A percentile compares a stretch with the other conserved stretches of the same genome.
phyloP scores from a whole-genome alignment of 1,140 invertebrate genomes.

The Drosophila kanapiae region DNA sequence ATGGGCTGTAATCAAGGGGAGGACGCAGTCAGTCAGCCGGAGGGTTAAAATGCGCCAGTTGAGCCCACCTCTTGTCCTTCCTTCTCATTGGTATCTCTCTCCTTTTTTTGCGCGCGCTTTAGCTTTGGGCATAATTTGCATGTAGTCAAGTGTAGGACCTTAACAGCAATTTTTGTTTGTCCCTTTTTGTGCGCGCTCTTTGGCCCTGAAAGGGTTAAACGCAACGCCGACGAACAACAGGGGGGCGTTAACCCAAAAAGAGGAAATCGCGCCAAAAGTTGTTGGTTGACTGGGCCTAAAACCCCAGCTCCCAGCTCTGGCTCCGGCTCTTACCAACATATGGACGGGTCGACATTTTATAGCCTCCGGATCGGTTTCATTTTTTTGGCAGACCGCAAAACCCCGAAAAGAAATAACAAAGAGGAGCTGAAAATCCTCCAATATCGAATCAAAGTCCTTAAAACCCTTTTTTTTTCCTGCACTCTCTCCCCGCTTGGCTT shows the following conservation, averaged over 20 bases:
- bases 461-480: slow-evolving; percentile 37
- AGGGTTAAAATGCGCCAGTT: slow-evolving; percentile 11
- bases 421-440: slow-evolving; percentile 41
- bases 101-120: slow-evolving; percentile 26
- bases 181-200: slow-evolving; percentile 50
- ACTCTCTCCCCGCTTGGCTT: slow-evolving; percentile 17
- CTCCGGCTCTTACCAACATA: slow-evolving; percentile 49
- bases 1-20: slow-evolving; percentile 60
- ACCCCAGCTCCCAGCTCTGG: not conserved
- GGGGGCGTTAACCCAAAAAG: slow-evolving; percentile 56
- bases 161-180: slow-evolving; percentile 60
- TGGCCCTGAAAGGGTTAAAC: slow-evolving; percentile 74
- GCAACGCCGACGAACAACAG: slow-evolving; percentile 13
- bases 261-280: slow-evolving; percentile 65
- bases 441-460: slow-evolving; percentile 69
- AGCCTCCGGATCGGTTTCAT: slow-evolving; percentile 71
- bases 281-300: slow-evolving; percentile 36
- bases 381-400: slow-evolving; percentile 63
- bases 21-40: slow-evolving; percentile 18
- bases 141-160: slow-evolving; percentile 66
- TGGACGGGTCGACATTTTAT: slow-evolving; percentile 77
- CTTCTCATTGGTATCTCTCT: slow-evolving; percentile 15
- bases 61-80: slow-evolving; percentile 26
- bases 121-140: slow-evolving; percentile 73
- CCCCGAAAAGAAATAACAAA: slow-evolving; percentile 28